Evolutionary conservation across 2,888 invertebrate genomes (phyloP).

Genomic region (Hydriomena furcata): DNA sequence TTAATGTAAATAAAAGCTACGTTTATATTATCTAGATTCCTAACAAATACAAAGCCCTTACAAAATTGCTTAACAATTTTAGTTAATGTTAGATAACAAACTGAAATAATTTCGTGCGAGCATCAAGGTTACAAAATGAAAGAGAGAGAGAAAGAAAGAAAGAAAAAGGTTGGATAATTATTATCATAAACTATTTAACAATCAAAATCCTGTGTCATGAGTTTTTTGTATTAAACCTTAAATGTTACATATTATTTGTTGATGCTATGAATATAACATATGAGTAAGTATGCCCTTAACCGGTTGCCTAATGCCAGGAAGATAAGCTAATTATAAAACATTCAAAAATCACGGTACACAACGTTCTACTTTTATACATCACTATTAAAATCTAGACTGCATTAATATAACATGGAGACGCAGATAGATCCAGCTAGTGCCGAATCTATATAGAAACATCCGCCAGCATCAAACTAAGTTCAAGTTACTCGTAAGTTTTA

Average conservation of each 20-base stretch:
- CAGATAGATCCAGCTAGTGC: too few relatives aligned
- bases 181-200: too few relatives aligned
- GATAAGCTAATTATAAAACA: not conserved
- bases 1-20: not conserved
- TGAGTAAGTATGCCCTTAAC: constrained; percentile 17
- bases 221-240: too few relatives aligned
- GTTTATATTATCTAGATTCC: not conserved
- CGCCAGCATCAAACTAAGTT: too few relatives aligned
- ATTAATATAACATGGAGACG: not conserved
- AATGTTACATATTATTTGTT: too few relatives aligned
- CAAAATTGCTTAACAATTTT: constrained; percentile 3
- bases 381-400: not conserved
- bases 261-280: constrained; percentile 15
- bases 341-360: constrained; percentile 6
- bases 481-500: too few relatives aligned
- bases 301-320: constrained; percentile 15
- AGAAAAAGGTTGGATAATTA: too few relatives aligned
- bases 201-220: too few relatives aligned
- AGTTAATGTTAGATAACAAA: not conserved
- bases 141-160: too few relatives aligned
- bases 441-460: too few relatives aligned
- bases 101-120: not conserved
- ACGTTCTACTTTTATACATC: constrained; percentile 1
- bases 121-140: too few relatives aligned
- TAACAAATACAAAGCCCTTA: constrained; percentile 4